Base-by-base conservation (phyloP, 2,797 vertebrate genomes). In the Gila robusta region DNA sequence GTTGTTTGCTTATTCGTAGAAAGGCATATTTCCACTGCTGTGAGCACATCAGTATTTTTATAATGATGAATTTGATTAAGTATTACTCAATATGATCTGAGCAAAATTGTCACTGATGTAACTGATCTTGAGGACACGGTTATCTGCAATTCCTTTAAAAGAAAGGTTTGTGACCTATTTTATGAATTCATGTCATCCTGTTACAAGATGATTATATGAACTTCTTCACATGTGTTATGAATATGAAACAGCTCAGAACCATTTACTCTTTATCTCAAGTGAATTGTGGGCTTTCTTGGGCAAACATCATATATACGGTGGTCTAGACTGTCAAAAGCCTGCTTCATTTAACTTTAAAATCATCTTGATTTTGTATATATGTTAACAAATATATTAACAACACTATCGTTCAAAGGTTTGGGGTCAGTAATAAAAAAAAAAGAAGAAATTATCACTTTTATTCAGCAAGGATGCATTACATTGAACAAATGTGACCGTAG, bases 341-440 rank as follows among this genome's bases (percentile, higher is more conserved):
- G 19, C 81, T 73, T 78, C 7, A 78, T 39, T 62, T 62, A 23
- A 21, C 2, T 35, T 52, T 6, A 52, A 17, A 47, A 47, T 52
- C 3, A 28, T 28, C 21, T 62, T 74, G 35, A 64, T 47, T 35
- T 64, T 74, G 71, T 37, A 69, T 1, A 69, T 0, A 69, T 21
- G 28, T 21, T 59, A 76, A 54, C 17, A 77, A 37, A 78, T 16
- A 17, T 11, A 26, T 62, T 26, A 62, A 26, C 23, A 62, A 26
- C 21, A 78, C 32, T 39, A 56, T 52, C 14, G 3, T 59, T 78
- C 23, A 77, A 77, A 56, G 0, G 21, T 56, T 47, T 92, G 89
- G 87, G 92, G 93, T 91, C 93, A 91, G 90, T 82, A 84, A 54
- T 21, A 2, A 2, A 6, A 52, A 23, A 23, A 9, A 23, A 23